Evolutionary conservation across 2,888 invertebrate species (phyloP).

Genomic region (Neoitamus cyanurus): DNA sequence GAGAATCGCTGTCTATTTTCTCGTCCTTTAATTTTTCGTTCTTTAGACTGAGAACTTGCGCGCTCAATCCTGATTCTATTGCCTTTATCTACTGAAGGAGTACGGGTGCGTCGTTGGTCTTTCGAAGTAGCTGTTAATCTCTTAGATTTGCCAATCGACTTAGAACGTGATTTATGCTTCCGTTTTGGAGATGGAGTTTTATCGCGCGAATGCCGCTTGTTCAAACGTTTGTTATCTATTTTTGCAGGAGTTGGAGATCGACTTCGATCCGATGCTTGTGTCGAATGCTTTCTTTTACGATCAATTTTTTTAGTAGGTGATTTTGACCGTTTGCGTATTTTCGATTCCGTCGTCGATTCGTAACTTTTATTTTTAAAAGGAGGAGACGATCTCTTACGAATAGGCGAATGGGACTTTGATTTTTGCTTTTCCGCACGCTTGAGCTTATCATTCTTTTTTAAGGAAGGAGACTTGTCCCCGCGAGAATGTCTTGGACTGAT

Average conservation of each 20-base stretch:
- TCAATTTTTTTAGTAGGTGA: neutral
- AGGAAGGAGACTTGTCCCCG: conserved; percentile 25
- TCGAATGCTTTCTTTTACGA: neutral
- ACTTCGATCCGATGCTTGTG: neutral
- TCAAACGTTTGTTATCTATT: neutral
- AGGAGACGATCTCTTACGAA: neutral
- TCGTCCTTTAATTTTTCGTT: neutral
- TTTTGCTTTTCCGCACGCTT: conserved; percentile 26
- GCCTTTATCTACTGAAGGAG: neutral
- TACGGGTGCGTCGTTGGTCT: neutral
- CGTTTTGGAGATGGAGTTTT: conserved; percentile 21
- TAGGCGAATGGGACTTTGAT: conserved; percentile 35
- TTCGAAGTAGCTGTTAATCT: neutral
- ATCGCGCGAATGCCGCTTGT: neutral
- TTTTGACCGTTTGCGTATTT: neutral
- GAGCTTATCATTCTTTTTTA: conserved; percentile 31
- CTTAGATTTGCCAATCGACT: neutral
- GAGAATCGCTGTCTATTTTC: neutral
- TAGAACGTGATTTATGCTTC: conserved; percentile 47
- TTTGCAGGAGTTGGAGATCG: neutral
- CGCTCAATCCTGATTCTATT: neutral
- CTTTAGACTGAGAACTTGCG: neutral
- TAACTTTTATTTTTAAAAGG: neutral
- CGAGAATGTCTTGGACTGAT: conserved; percentile 47
- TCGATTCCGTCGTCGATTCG: neutral